Base-by-base conservation (phyloP, 2,888 invertebrate genomes). In the Ennomos erosarius region DNA sequence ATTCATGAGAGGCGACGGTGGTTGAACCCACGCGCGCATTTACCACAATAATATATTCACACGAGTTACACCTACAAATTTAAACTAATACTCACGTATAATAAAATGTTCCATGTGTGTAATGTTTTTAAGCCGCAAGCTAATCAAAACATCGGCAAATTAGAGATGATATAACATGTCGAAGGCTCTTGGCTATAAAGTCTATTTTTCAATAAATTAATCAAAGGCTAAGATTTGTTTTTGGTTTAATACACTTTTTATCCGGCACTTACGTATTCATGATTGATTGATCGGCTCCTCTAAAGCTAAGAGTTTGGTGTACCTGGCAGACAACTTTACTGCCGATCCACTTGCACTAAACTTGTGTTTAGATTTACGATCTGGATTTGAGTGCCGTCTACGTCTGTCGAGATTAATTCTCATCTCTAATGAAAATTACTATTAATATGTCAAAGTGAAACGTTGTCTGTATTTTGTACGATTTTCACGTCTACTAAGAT, bases 291-390 rank as follows among this genome's bases (percentile, higher is more conserved):
- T 67, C 61, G 68, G 64, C 51, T 65, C 63, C 66, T 67, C 64
- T 71, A 60, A 70, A 77, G 70, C 71, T 62, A 60, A 65, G 67
- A 71, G 70, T 75, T 76, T 72, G 69, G 65, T 55, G 55, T 50
- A 46, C 37, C 42, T 39, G 43, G 53, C 42, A 72, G 73, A 79
- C 78, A 78, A 76, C 71, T 85, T 85, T 81, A 84, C 76, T 74
- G 74, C 70, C 71, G 71, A 78, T 78, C 70, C 73, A 76, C 73
- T 80, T 79, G 74, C 76, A 69, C 75, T 82, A 77, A 82, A 83
- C 68, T 70, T 71, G 66, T 60, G 57, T 63, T 70, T 75, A 74
- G 76, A 79, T 85, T 85, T 85, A 81, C 73, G 75, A 72, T 62
- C 70, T 61, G 43, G 63, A 58, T 53, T 54, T 42, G 40, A 55